Conservation (phyloP, 2,888 invertebrate genomes). For the Kuschelorhynchus macadamiae region DNA sequence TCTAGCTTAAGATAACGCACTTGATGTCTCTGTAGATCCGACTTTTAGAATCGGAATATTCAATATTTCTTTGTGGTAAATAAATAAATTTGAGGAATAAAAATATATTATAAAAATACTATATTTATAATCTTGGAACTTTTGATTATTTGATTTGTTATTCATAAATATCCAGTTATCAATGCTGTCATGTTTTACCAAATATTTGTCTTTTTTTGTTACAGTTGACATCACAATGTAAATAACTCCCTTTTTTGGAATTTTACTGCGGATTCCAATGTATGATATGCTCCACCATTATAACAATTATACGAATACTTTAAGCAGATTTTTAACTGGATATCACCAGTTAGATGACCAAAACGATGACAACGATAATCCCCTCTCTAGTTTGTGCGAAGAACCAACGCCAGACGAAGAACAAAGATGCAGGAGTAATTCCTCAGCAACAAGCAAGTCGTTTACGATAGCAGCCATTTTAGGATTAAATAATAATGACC, state of each 20-base stretch:
- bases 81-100: no score
- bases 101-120: no score
- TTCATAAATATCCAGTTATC: no score
- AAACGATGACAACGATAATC: constrained; percentile 61
- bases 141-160: no score
- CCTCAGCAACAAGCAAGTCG: constrained; percentile 69
- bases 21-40: no score
- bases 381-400: constrained; percentile 61
- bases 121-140: no score
- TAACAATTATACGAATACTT: constrained; percentile 66
- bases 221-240: constrained; percentile 22
- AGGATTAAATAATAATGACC: constrained; percentile 72
- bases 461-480: constrained; percentile 92
- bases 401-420: constrained; percentile 62
- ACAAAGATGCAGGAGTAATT: constrained; percentile 61
- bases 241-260: not conserved
- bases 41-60: no score
- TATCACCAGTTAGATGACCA: constrained; percentile 65
- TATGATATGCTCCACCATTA: constrained; percentile 65
- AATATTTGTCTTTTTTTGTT: not conserved
- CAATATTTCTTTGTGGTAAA: no score
- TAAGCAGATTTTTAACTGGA: constrained; percentile 64
- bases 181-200: no score
- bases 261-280: constrained; percentile 16
- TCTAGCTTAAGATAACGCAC: no score